These are phyloP conservation scores for Drosophila pseudoobscura DNA, from an alignment of 1,140 invertebrate species.

Conservation along the genomic window DNA sequence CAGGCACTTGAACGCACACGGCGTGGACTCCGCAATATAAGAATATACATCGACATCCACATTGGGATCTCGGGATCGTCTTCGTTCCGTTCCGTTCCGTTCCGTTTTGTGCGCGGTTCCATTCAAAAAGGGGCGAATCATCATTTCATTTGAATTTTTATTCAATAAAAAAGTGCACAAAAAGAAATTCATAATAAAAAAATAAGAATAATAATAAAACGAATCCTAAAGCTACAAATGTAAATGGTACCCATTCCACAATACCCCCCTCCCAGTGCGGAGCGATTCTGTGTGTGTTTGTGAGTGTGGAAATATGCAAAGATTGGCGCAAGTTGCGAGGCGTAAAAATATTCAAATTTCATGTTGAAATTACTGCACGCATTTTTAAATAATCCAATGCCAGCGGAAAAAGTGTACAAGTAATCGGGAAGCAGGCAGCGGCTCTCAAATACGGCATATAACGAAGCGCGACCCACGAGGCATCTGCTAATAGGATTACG, in stretches of 20 bases:
- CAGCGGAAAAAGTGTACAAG: constrained; percentile 61
- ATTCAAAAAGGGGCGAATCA: constrained; percentile 27
- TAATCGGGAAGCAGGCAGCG: constrained; percentile 25
- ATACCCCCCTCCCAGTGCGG: no score
- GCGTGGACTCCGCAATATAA: constrained; percentile 24
- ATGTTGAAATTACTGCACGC: constrained; percentile 72
- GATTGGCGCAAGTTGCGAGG: constrained; percentile 44
- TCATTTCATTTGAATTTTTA: constrained; percentile 74
- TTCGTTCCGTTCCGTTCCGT: no score
- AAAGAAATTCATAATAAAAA: constrained; percentile 29
- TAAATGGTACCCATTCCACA: constrained; percentile 28
- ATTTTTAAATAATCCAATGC: constrained; percentile 72
- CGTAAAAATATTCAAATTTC: constrained; percentile 75
- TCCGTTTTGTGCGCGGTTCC: constrained; percentile 15
- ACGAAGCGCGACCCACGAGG: constrained; percentile 48
- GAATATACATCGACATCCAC: constrained; percentile 7
- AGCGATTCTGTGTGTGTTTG: constrained; percentile 15
- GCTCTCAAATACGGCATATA: constrained; percentile 22
- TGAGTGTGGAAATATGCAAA: constrained; percentile 65
- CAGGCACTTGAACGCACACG: constrained; percentile 73
- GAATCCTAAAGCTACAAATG: constrained; percentile 47
- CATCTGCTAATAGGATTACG: constrained; percentile 54
- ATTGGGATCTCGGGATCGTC: constrained; percentile 20
- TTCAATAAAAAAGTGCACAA: constrained; percentile 77
- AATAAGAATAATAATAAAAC: constrained; percentile 30